These are phyloP conservation scores for Euspilapteryx auroguttella DNA, from an alignment of 2,888 invertebrate genomes.

Conservation along the genomic window DNA sequence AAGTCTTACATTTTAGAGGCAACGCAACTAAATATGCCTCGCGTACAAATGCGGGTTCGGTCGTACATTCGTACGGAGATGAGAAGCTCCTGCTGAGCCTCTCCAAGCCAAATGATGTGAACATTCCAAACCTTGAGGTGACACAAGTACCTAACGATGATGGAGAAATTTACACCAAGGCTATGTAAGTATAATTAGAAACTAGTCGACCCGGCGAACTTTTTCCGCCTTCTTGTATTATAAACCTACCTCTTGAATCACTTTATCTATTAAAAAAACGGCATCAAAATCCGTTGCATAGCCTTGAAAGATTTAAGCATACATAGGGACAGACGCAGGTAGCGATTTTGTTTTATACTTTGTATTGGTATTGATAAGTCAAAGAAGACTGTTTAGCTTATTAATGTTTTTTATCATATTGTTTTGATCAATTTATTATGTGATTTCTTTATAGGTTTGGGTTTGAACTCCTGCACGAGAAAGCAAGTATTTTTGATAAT, in stretches of 20 bases:
- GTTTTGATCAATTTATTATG: too few relatives aligned
- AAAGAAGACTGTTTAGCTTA: too few relatives aligned
- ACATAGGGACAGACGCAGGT: too few relatives aligned
- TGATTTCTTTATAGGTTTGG: constrained; percentile 39
- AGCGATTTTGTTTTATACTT: too few relatives aligned
- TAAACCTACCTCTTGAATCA: too few relatives aligned
- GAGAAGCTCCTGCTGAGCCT: constrained; percentile 43
- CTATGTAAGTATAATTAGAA: constrained; percentile 35
- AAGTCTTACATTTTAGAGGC: constrained; percentile 39
- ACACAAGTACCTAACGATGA: constrained; percentile 52
- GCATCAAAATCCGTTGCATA: too few relatives aligned
- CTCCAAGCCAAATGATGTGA: constrained; percentile 17
- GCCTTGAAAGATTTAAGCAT: too few relatives aligned
- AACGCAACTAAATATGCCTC: constrained; percentile 37
- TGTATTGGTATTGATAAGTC: too few relatives aligned
- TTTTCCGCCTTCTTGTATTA: too few relatives aligned
- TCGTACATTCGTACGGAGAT: constrained; percentile 63
- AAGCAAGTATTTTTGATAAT: constrained; percentile 37
- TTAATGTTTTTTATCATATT: too few relatives aligned
- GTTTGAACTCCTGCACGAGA: constrained; percentile 49
- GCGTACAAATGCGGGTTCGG: constrained; percentile 61
- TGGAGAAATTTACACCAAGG: constrained; percentile 40
- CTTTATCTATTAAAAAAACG: too few relatives aligned
- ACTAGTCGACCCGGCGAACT: too few relatives aligned
- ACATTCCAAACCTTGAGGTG: constrained; percentile 26